Evolutionary conservation across 2,888 invertebrate genomes (phyloP).

Genomic region (Agrenia bidenticulata): DNA sequence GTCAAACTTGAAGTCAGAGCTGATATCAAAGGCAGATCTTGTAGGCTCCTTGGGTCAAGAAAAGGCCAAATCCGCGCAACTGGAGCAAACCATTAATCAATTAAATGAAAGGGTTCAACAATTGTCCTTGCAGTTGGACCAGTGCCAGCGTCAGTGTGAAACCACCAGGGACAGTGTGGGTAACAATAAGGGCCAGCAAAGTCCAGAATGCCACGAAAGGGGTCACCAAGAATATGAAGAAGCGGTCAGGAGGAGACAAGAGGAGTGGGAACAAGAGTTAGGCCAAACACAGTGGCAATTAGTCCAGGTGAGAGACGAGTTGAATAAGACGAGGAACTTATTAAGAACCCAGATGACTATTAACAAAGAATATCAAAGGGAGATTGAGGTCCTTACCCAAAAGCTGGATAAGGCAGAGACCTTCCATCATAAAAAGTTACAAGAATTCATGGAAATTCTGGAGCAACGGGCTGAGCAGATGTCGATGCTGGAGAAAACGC

Average conservation of each 20-base stretch:
- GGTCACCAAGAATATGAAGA: conserved; percentile 8
- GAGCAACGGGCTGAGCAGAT: conserved; percentile 44
- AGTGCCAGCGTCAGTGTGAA: conserved; percentile 13
- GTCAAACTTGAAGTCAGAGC: conserved; percentile 36
- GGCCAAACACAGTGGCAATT: conserved; percentile 23
- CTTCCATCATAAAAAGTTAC: conserved; percentile 38
- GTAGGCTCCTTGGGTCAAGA: conserved; percentile 34
- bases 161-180: conserved; percentile 5
- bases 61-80: conserved; percentile 24
- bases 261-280: conserved; percentile 19
- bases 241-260: background rate
- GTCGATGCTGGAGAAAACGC: conserved; percentile 34
- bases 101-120: background rate
- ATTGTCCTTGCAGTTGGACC: background rate
- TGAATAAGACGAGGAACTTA: conserved; percentile 32
- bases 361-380: conserved; percentile 39
- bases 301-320: conserved; percentile 32
- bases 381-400: conserved; percentile 30
- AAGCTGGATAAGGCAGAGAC: conserved; percentile 39
- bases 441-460: conserved; percentile 43
- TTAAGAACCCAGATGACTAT: conserved; percentile 39
- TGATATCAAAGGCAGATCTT: conserved; percentile 40
- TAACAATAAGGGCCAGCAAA: conserved; percentile 25
- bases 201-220: conserved; percentile 14
- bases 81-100: background rate